Evolutionary conservation across 2,113 vertebrate genomes (phyloP), one percentile per base, ranked within the genome.

Genomic region (Mixornis gularis): DNA sequence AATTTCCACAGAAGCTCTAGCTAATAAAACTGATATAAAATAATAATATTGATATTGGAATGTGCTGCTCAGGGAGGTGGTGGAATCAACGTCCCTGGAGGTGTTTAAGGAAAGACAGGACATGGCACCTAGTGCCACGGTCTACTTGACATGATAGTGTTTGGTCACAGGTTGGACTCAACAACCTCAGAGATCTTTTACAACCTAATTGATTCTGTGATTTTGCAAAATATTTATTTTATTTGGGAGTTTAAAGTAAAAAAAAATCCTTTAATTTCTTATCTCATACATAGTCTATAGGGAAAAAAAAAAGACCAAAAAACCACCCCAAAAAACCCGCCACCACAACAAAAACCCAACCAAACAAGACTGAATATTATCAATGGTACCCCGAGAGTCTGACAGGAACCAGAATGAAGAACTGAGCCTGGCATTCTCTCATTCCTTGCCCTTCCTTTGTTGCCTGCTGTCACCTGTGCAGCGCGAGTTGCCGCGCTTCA

Each of bases 401-500:
- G 49, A 49, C 32, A 60, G 34, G 21, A 43, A 38, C 26, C 13
- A 15, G 36, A 80, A 32, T 0, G 86, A 60, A 41, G 27, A 82
- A 19, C 46, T 3, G 46, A 66, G 76, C 25, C 71, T 40, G 65
- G 56, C 79, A 34, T 74, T 59, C 78, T 18, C 62, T 56, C 73
- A 7, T 41, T 71, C 15, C 74, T 34, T 20, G 72, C 41, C 93
- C 88, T 93, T 92, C 88, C 94, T 94, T 94, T 96, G 94, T 91
- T 80, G 77, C 92, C 89, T 21, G 21, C 64, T 83, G 87, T 88
- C 95, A 95, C 93, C 95, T 95, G 93, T 41, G 78, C 92, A 1
- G 73, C 6, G 79, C 76, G 76, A 59, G 62, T 12, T 32, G 5
- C 85, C 5, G 62, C 5, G 82, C 91, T 74, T 30, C 91, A 30